Evolutionary conservation across 2,113 vertebrate genomes (phyloP).

Genomic region (Kryptolebias marmoratus): DNA sequence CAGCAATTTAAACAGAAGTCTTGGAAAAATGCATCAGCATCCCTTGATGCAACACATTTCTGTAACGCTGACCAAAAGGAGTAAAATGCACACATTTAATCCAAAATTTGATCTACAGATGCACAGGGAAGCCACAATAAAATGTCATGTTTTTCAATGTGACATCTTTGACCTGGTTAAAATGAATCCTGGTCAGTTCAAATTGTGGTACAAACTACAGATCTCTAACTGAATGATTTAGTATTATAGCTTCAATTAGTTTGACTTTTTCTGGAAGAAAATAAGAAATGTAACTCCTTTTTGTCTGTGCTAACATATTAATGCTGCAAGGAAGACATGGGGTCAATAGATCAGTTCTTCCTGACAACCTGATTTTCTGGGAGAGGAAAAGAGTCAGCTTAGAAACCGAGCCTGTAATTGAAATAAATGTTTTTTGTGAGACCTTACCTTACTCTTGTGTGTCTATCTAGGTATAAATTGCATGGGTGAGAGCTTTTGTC

Average conservation of each 20-base stretch:
- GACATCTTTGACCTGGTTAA: neutral
- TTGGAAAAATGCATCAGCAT: neutral
- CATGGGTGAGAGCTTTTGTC: slow-evolving; percentile 22
- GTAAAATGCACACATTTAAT: neutral
- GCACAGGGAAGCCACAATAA: neutral
- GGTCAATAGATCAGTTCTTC: slow-evolving; percentile 11
- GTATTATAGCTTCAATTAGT: neutral
- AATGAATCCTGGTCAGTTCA: neutral
- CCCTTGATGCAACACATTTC: neutral
- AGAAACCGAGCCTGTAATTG: slow-evolving; percentile 33
- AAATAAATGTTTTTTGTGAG: slow-evolving; percentile 46
- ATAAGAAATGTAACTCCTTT: no score
- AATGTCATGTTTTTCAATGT: neutral
- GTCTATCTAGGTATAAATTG: slow-evolving; percentile 10
- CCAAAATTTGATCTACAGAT: neutral
- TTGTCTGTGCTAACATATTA: neutral
- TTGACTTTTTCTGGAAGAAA: neutral
- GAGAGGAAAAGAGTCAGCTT: neutral
- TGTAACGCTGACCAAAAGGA: neutral
- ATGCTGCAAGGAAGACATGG: neutral
- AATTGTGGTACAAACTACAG: neutral
- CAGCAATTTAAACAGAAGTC: neutral
- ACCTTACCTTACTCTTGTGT: slow-evolving; percentile 4
- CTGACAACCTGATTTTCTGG: neutral
- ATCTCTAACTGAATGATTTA: neutral